These are phyloP conservation scores for Dromius quadrimaculatus DNA, from an alignment of 2,888 invertebrate species.

Conservation along the genomic window DNA sequence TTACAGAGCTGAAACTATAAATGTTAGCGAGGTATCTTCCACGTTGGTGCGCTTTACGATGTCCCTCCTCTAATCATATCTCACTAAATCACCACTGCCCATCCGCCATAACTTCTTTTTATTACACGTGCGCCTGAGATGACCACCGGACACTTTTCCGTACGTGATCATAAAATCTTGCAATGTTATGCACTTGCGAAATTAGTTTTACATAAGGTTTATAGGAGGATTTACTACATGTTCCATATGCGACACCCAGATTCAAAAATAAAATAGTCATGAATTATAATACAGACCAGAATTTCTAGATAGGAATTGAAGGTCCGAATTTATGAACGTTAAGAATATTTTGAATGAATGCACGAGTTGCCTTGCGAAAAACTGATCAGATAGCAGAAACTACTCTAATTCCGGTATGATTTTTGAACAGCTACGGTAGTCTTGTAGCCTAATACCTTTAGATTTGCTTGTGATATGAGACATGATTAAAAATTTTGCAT, in stretches of 20 bases:
- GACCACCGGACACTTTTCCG: conserved; percentile 26
- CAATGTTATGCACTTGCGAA: conserved; percentile 35
- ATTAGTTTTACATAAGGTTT: conserved; percentile 37
- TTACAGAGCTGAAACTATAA: conserved; percentile 24
- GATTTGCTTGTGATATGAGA: too few species aligned
- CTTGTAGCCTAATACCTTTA: too few species aligned
- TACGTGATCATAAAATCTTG: conserved; percentile 15
- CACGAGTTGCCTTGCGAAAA: too few species aligned
- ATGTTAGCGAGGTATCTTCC: background rate
- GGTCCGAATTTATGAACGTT: too few species aligned
- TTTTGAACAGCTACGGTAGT: too few species aligned
- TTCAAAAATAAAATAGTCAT: background rate
- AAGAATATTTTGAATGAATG: too few species aligned
- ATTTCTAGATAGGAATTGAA: too few species aligned
- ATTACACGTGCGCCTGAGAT: conserved; percentile 42
- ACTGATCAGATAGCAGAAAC: too few species aligned
- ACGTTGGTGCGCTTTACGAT: conserved; percentile 39
- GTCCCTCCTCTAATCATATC: conserved; percentile 53
- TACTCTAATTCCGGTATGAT: too few species aligned
- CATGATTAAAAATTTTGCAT: too few species aligned
- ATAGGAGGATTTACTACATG: conserved; percentile 18
- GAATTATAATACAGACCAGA: too few species aligned
- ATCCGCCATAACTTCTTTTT: conserved; percentile 50
- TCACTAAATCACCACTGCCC: conserved; percentile 49
- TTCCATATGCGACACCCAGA: background rate